Evolutionary conservation across 1,140 invertebrate genomes (phyloP).

Genomic region (Charaxes varanes): DNA sequence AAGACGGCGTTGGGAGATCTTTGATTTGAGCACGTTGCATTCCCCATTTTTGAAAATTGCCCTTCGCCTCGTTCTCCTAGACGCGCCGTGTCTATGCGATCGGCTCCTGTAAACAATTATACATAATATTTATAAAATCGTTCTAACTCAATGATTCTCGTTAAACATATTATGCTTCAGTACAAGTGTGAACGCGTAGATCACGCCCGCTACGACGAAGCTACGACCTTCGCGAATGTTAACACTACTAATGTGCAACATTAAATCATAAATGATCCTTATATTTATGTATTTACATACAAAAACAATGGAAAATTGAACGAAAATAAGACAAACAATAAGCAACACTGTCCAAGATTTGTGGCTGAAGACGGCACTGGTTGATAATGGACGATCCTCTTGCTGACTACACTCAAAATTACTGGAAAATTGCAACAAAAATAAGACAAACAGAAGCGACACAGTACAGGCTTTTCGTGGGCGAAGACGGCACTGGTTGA

Average conservation of each 20-base stretch:
- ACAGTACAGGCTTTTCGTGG: constrained; percentile 55
- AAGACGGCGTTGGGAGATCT: constrained; percentile 84
- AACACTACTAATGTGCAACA: constrained; percentile 48
- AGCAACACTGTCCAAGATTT: constrained; percentile 56
- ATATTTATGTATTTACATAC: constrained; percentile 9
- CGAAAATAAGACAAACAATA: constrained; percentile 42
- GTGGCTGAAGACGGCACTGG: constrained; percentile 54
- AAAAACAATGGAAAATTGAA: constrained; percentile 21
- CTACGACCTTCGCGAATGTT: constrained; percentile 57
- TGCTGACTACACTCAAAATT: constrained; percentile 32
- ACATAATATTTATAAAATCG: constrained; percentile 27
- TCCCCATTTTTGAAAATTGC: constrained; percentile 97
- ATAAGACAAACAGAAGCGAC: constrained; percentile 45
- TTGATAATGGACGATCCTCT: constrained; percentile 53
- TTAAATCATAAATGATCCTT: constrained; percentile 27
- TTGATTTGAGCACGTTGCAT: constrained; percentile 92
- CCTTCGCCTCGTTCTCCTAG: constrained; percentile 82
- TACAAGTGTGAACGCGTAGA: constrained; percentile 47
- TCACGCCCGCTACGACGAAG: constrained; percentile 39
- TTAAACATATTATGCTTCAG: constrained; percentile 29
- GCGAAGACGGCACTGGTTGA: constrained; percentile 53
- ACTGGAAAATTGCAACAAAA: constrained; percentile 27
- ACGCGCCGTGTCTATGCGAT: constrained; percentile 58
- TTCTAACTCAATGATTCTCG: constrained; percentile 30
- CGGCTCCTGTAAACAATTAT: constrained; percentile 65